Conservation (phyloP, 2,113 vertebrate species). For the Dunckerocampus dactyliophorus region DNA sequence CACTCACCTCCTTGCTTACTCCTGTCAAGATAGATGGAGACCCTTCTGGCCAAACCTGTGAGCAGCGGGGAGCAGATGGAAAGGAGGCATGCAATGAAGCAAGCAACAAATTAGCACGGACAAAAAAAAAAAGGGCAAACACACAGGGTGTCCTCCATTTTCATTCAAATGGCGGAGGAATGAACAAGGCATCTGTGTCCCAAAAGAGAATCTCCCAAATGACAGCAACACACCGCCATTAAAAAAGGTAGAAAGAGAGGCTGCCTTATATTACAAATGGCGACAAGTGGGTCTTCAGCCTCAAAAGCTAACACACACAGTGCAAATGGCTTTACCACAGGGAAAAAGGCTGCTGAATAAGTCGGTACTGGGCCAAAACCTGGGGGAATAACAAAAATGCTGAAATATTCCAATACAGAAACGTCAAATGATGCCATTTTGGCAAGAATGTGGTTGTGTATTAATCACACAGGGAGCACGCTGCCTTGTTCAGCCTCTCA, state of each 20-base stretch:
- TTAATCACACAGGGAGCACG: background rate
- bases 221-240: slow-evolving; percentile 6
- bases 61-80: slow-evolving; percentile 46
- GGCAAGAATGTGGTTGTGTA: background rate
- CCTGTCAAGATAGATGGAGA: slow-evolving; percentile 89
- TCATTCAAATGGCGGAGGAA: slow-evolving; percentile 24
- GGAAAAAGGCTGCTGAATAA: background rate
- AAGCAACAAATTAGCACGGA: slow-evolving; percentile 64
- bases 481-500: slow-evolving; percentile 41
- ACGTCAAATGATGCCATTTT: background rate
- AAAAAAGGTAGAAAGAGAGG: slow-evolving; percentile 7
- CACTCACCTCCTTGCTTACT: slow-evolving; percentile 93
- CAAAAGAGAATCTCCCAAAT: slow-evolving; percentile 25
- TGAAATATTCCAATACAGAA: background rate
- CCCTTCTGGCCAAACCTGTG: slow-evolving; percentile 86
- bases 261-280: slow-evolving; percentile 22
- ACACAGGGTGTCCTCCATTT: slow-evolving; percentile 18
- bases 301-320: slow-evolving; percentile 10
- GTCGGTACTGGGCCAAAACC: background rate
- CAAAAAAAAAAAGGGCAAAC: slow-evolving; percentile 24
- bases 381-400: background rate
- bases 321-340: slow-evolving; percentile 4
- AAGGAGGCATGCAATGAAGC: slow-evolving; percentile 47
- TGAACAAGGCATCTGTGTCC: slow-evolving; percentile 53
- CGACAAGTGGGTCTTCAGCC: background rate